Conservation (phyloP, 2,888 invertebrate species). For the Drosophila multiciliata region DNA sequence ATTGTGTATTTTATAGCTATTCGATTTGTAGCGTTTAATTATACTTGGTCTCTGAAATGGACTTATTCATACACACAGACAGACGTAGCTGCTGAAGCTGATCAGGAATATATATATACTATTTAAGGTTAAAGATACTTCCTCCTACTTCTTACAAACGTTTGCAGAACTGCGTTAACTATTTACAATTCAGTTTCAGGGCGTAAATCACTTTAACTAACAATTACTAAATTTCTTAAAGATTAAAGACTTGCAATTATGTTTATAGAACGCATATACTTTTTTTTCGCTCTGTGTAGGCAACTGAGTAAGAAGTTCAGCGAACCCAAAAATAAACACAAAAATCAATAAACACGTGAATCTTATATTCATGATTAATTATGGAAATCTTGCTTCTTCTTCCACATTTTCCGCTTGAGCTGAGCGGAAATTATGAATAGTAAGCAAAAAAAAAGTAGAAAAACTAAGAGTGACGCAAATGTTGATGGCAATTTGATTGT, state of each 20-base stretch:
- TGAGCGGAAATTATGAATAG: neutral
- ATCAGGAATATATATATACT: neutral
- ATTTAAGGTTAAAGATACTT: neutral
- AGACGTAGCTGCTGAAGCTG: neutral
- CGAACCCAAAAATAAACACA: slow-evolving; percentile 43
- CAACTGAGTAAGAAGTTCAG: slow-evolving; percentile 48
- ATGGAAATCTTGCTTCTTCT: slow-evolving; percentile 42
- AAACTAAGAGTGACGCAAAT: neutral
- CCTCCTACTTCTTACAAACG: neutral
- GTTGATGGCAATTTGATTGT: slow-evolving; percentile 74
- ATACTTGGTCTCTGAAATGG: too few species aligned
- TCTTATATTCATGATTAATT: slow-evolving; percentile 60
- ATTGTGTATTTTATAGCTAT: neutral
- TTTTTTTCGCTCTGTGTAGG: neutral
- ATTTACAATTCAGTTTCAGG: neutral
- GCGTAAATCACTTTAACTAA: neutral
- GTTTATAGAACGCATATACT: neutral
- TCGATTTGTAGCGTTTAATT: neutral
- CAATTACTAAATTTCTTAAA: neutral
- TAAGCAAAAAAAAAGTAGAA: neutral
- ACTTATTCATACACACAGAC: too few species aligned
- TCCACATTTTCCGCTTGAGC: neutral
- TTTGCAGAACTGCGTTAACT: neutral
- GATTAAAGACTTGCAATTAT: neutral
- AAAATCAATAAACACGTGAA: slow-evolving; percentile 65